A percentile compares a stretch with the other conserved stretches of the same genome.
Evolutionary conservation across 2,113 vertebrate species (phyloP).

Genomic region (Marcusenius ussheri): DNA sequence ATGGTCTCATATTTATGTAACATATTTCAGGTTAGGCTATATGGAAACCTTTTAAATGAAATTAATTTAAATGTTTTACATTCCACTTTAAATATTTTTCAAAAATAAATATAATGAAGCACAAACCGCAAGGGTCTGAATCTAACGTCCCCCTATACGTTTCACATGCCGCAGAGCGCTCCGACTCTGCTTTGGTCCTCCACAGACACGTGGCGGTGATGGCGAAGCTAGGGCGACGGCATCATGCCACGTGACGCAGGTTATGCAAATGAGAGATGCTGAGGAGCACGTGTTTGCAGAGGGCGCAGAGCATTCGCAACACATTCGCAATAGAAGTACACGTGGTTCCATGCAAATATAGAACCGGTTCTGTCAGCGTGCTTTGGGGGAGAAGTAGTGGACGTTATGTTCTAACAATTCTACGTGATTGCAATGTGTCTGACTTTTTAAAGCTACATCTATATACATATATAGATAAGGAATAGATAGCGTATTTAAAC

Average conservation of each 20-base stretch:
- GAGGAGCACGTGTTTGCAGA: not conserved
- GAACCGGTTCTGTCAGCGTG: not conserved
- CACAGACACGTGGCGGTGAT: not conserved
- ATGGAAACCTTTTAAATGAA: not conserved
- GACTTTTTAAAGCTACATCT: not conserved
- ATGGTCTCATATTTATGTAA: not conserved
- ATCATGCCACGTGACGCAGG: not conserved
- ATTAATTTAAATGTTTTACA: not conserved
- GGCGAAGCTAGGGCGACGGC: not conserved
- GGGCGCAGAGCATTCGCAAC: not conserved
- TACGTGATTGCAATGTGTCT: not conserved
- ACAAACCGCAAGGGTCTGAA: not conserved
- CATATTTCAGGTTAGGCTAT: not conserved
- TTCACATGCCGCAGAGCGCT: not conserved
- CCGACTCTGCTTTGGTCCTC: not conserved
- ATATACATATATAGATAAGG: not conserved
- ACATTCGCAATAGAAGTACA: not conserved
- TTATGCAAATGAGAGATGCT: not conserved
- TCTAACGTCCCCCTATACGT: not conserved
- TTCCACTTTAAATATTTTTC: not conserved
- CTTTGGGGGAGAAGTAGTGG: not conserved
- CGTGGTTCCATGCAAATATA: conserved; percentile 2
- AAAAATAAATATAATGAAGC: not conserved
- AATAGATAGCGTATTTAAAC: not conserved
- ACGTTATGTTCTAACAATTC: not conserved